Evolutionary conservation across 2,113 vertebrate genomes (phyloP), one percentile per base, ranked within the genome.

Genomic region (Bujurquina vittata): DNA sequence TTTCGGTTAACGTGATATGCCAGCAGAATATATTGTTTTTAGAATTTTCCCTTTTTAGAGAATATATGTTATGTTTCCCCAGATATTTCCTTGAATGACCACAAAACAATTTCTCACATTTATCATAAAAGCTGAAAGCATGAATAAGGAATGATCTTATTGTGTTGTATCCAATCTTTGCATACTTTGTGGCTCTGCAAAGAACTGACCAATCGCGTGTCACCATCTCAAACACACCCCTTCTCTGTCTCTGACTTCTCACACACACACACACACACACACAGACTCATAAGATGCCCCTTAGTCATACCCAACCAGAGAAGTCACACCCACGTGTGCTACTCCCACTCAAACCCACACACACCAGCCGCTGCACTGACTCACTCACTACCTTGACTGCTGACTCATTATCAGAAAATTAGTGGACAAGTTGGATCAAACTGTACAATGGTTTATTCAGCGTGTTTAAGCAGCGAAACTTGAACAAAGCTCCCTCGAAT

Each of bases 401-500:
- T 87, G 83, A 92, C 83, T 92, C 86, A 90, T 54, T 84, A 82
- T 77, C 78, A 77, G 82, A 75, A 89, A 79, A 85, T 88, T 26
- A 79, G 67, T 11, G 2, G 75, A 80, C 76, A 46, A 20, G 78
- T 52, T 49, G 74, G 75, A 80, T 83, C 83, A 87, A 86, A 88
- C 61, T 23, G 54, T 14, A 20, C 54, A 59, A 81, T 10, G 31
- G n/a, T 69, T 80, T 35, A 77, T 81, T 85, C 22, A 18, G 52
- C 63, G 57, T 26, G 60, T 83, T 80, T 58, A 18, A 69, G 55
- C 37, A 69, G 49, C 46, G 31, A 79, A 88, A 84, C 43, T 54
- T 58, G 12, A 85, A 80, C 18, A 83, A 75, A 83, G 33, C 33
- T 62, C 82, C 40, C 40, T 17, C 40, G 69, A 85, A 79, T 84